Evolutionary conservation across 2,113 vertebrate genomes (phyloP).

Genomic region (Saguinus imperator): DNA sequence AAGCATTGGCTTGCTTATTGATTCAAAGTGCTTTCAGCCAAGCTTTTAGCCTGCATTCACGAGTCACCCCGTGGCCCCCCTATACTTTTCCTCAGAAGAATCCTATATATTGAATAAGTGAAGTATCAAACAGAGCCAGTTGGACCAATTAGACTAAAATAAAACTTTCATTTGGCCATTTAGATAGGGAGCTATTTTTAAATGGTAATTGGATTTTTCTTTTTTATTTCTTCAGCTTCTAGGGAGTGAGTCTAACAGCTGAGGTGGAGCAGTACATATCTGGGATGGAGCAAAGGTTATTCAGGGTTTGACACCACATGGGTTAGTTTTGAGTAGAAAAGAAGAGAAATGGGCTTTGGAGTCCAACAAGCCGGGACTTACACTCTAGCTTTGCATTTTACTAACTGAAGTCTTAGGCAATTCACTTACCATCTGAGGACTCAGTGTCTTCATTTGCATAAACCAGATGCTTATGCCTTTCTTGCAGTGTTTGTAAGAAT

Average conservation of each 20-base stretch:
- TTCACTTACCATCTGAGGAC: background rate
- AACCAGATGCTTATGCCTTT: background rate
- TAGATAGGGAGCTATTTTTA: slow-evolving; percentile 56
- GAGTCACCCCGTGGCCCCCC: background rate
- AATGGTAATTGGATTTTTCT: slow-evolving; percentile 22
- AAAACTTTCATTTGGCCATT: slow-evolving; percentile 49
- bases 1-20: slow-evolving; percentile 13
- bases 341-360: background rate
- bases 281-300: background rate
- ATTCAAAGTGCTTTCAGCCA: slow-evolving; percentile 25
- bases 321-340: background rate
- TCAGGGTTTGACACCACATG: background rate
- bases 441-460: background rate
- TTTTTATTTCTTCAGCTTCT: background rate
- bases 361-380: background rate
- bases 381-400: background rate
- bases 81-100: slow-evolving; percentile 26
- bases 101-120: slow-evolving; percentile 49
- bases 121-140: background rate
- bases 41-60: slow-evolving; percentile 22
- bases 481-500: background rate
- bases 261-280: background rate
- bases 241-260: background rate
- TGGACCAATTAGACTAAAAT: slow-evolving; percentile 69
- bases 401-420: background rate